phyloP scores from a whole-genome alignment of 2,797 vertebrate species.

The Betta splendens region DNA sequence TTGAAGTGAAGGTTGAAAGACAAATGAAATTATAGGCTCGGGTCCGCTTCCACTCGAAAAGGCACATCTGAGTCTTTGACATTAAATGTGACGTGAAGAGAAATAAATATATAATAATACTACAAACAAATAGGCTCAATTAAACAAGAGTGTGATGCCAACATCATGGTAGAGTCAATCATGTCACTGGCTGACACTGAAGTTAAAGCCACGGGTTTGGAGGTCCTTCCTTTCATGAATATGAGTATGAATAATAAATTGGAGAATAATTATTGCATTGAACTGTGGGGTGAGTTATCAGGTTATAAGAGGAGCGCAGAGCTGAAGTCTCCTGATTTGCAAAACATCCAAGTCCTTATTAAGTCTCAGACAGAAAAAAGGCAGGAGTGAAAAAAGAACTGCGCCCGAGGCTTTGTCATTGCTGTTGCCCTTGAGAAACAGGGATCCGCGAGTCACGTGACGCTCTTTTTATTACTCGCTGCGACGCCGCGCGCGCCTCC shows the following conservation, averaged over 20 bases:
- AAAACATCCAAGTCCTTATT: conserved; percentile 42
- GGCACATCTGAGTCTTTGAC: too few species aligned
- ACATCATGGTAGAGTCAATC: neutral
- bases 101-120: too few species aligned
- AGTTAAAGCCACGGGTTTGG: neutral
- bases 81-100: too few species aligned
- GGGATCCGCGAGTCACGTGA: conserved; percentile 45
- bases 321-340: conserved; percentile 43
- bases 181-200: neutral
- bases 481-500: conserved; percentile 19
- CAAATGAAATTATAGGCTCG: too few species aligned
- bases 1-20: too few species aligned
- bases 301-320: conserved; percentile 28
- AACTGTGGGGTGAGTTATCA: conserved; percentile 10
- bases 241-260: conserved; percentile 7
- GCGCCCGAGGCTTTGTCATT: conserved; percentile 61
- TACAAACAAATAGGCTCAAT: too few species aligned
- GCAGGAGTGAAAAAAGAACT: conserved; percentile 25
- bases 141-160: neutral
- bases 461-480: conserved; percentile 49
- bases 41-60: too few species aligned
- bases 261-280: conserved; percentile 13
- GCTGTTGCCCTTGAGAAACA: conserved; percentile 61
- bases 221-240: neutral
- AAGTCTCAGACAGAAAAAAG: conserved; percentile 47